Evolutionary conservation across 2,113 vertebrate species (phyloP).

Genomic region (Maccullochella peelii): DNA sequence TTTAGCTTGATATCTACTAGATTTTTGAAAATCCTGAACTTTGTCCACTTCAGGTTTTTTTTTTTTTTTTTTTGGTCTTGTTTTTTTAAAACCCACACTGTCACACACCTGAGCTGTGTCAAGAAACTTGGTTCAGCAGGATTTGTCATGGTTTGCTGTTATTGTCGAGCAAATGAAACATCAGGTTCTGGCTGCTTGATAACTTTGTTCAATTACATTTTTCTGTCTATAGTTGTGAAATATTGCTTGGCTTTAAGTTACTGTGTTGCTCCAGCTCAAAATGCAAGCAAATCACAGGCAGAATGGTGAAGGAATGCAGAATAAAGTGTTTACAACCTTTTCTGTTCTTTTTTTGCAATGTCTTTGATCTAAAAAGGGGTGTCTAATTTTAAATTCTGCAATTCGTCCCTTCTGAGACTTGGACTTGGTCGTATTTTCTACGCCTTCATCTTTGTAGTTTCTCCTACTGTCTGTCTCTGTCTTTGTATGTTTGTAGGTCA

Average conservation of each 20-base stretch:
- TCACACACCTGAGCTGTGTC: neutral
- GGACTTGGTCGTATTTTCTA: neutral
- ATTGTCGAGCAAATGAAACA: too few species aligned
- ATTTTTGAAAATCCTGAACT: neutral
- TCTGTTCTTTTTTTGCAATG: too few species aligned
- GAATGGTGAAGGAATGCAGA: neutral
- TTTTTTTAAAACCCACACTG: neutral
- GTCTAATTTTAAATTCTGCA: neutral
- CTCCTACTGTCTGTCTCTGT: neutral
- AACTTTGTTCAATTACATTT: too few species aligned
- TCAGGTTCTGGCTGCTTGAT: too few species aligned
- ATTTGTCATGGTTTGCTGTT: too few species aligned
- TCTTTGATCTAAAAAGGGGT: fast-evolving
- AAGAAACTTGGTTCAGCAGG: neutral
- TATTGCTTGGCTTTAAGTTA: too few species aligned
- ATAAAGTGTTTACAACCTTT: too few species aligned
- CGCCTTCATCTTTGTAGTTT: neutral
- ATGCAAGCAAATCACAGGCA: neutral
- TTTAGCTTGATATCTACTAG: neutral
- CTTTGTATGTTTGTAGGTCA: conserved; percentile 53
- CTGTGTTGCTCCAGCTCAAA: too few species aligned
- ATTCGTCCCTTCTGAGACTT: neutral
- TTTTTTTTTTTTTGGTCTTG: neutral
- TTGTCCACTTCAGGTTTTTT: too few species aligned
- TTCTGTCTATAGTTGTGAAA: too few species aligned